phyloP scores from a whole-genome alignment of 2,888 invertebrate genomes.

The Acrobasis consociella region DNA sequence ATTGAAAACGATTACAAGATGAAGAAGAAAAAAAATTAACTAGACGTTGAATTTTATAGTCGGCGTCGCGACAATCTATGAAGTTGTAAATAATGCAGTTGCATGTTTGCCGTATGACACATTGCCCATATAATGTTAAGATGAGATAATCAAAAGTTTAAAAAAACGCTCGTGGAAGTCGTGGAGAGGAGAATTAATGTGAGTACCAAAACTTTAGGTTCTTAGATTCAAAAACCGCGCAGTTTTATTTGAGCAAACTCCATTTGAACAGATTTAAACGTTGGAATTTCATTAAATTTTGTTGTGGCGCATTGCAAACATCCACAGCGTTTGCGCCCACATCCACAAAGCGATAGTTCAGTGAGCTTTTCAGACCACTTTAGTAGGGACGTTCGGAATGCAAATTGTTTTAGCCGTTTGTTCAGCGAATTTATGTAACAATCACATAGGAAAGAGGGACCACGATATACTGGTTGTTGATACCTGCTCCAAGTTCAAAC shows the following conservation, averaged over 20 bases:
- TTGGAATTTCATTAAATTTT: slow-evolving; percentile 51
- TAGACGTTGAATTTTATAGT: not conserved
- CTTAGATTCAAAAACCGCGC: no score
- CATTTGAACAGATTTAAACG: slow-evolving; percentile 24
- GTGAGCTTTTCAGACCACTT: slow-evolving; percentile 23
- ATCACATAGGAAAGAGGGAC: slow-evolving; percentile 25
- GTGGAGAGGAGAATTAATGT: no score
- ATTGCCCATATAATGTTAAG: no score
- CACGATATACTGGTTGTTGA: slow-evolving; percentile 28
- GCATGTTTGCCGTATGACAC: not conserved
- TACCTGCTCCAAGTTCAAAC: slow-evolving; percentile 30
- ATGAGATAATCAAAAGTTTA: no score
- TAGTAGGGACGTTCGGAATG: slow-evolving; percentile 18
- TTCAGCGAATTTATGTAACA: slow-evolving; percentile 8
- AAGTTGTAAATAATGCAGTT: not conserved
- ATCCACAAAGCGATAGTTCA: slow-evolving; percentile 43
- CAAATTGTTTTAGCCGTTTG: slow-evolving; percentile 20
- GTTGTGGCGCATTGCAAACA: slow-evolving; percentile 45
- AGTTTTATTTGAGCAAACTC: not conserved
- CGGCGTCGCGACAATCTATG: not conserved
- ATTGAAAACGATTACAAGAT: slow-evolving; percentile 12
- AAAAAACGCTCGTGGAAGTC: no score
- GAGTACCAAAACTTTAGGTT: no score
- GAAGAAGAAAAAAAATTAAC: slow-evolving; percentile 30
- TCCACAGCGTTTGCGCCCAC: slow-evolving; percentile 36